Conservation (phyloP, 1,140 invertebrate genomes). For the Cydia amplana region DNA sequence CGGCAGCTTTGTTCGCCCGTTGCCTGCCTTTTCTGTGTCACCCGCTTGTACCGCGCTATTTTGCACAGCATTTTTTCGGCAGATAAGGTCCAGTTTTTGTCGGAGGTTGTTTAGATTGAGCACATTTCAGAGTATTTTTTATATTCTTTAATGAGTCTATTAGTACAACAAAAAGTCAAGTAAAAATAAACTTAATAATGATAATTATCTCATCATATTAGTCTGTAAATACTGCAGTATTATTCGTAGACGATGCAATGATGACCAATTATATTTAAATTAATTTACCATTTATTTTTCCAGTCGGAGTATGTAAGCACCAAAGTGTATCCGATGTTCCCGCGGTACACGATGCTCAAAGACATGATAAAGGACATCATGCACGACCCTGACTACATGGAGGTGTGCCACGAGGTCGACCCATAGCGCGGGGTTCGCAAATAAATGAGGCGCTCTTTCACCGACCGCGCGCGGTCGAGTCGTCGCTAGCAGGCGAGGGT, state of each 20-base stretch:
- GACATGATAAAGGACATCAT: slow-evolving; percentile 97
- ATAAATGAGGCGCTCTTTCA: slow-evolving; percentile 73
- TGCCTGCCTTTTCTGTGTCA: slow-evolving; percentile 6
- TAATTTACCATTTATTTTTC: slow-evolving; percentile 56
- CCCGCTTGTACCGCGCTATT: not conserved
- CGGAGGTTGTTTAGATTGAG: not conserved
- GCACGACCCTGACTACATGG: slow-evolving; percentile 96
- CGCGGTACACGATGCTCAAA: slow-evolving; percentile 95
- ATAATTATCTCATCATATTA: not conserved
- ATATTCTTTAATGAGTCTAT: no score
- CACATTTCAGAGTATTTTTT: not conserved
- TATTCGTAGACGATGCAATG: not conserved
- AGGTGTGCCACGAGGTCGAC: slow-evolving; percentile 94
- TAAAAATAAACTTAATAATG: no score
- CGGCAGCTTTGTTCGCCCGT: slow-evolving; percentile 10
- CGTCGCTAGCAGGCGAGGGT: slow-evolving; percentile 55
- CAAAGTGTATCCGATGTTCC: slow-evolving; percentile 95
- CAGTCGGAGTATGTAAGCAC: slow-evolving; percentile 93
- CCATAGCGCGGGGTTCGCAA: slow-evolving; percentile 80
- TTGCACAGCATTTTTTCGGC: not conserved
- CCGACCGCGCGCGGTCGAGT: slow-evolving; percentile 66
- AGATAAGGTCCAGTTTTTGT: slow-evolving; percentile 3
- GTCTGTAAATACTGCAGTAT: not conserved
- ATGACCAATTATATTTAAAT: slow-evolving; percentile 16
- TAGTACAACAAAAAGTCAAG: no score